Base-by-base conservation (phyloP, 2,797 vertebrate genomes). In the Poeciliopsis gracilis region DNA sequence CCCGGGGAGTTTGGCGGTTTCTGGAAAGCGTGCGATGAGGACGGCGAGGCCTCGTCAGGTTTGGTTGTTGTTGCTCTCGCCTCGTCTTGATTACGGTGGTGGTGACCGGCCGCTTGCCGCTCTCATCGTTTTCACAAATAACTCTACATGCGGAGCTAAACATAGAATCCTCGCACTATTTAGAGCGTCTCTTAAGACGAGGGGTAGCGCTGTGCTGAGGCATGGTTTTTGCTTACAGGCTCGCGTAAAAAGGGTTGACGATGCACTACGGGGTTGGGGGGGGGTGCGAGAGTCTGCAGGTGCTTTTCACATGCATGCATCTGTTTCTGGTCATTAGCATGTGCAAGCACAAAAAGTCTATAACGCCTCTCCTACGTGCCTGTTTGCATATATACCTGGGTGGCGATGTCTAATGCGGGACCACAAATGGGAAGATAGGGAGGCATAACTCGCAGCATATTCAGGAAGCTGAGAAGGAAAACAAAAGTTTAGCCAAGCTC, bases 401-500 rank as follows among this genome's bases (percentile, higher is more conserved):
- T 47, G 38, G 76, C 79, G 47, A 82, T 77, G 78, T 70, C 45
- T 30, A 41, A 25, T 69, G 45, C 23, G 33, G 12, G 45, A 10
- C 55, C 13, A 71, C 71, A 70, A 57, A 73, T 36, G 41, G 72
- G 59, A 41, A 43, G 38, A 25, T 33, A 12, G 20, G 20, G 8
- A 12, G 4, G 23, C 23, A 69, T 43, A 69, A 69, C 78, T 70
- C 12, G 2, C 45, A 43, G 57, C 77, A 69, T 79, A 69, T 79
- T 82, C 86, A 86, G 86, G 84, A 91, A 90, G 73, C 81, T 5
- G 30, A 93, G 95, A 95, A 94, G 93, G 88, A 92, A 94, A 73
- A 90, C 93, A 83, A 93, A 93, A 95, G 93, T 96, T 96, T 95
- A 95, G 95, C 95, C 96, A 95, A 96, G 95, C 95, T 96, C 95